Evolutionary conservation across 1,140 invertebrate species (phyloP).

Genomic region (Drosophila guanche): DNA sequence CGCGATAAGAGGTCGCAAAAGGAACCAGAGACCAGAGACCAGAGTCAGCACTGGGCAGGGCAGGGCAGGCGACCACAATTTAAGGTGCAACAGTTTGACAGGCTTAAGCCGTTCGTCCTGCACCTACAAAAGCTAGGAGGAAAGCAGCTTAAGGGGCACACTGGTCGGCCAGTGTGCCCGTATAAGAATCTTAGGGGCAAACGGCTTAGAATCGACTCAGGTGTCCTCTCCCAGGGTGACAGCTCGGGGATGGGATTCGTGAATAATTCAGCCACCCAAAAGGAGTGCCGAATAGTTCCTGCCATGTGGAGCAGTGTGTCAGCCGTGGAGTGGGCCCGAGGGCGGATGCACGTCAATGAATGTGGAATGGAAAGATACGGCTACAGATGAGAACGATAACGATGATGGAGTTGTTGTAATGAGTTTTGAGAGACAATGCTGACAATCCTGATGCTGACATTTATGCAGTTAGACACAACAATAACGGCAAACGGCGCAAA

Average conservation of each 20-base stretch:
- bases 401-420: conserved; percentile 40
- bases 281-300: too few relatives aligned
- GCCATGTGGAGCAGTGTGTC: too few relatives aligned
- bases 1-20: conserved; percentile 63
- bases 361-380: too few relatives aligned
- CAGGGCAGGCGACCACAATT: conserved; percentile 35
- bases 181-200: conserved; percentile 15
- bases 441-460: conserved; percentile 68
- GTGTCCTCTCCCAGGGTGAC: too few relatives aligned
- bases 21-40: neutral
- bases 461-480: conserved; percentile 74
- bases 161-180: conserved; percentile 22
- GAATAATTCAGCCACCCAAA: too few relatives aligned
- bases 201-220: neutral
- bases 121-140: conserved; percentile 1
- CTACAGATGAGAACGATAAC: conserved; percentile 2
- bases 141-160: conserved; percentile 40
- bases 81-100: conserved; percentile 66
- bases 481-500: conserved; percentile 16
- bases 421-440: conserved; percentile 49
- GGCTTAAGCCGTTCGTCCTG: conserved; percentile 25
- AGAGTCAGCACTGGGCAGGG: neutral
- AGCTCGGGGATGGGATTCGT: too few relatives aligned
- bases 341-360: too few relatives aligned
- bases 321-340: too few relatives aligned